Base-by-base conservation (phyloP, 1,140 invertebrate genomes). In the Hyles euphorbiae region DNA sequence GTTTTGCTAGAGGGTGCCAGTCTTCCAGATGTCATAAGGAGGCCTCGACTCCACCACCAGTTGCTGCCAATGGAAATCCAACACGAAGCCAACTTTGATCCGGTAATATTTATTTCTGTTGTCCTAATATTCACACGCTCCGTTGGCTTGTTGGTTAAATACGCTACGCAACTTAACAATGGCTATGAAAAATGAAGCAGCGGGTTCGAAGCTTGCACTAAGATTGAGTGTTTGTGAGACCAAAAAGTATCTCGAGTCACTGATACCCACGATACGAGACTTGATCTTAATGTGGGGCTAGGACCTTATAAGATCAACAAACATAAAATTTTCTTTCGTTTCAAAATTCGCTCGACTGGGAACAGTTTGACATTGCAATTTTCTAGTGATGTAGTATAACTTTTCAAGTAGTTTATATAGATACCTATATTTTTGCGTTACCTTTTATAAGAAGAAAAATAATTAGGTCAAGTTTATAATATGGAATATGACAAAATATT, bases 1-100 rank as follows among this genome's bases (percentile, higher is more conserved):
- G 91, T 93, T 61, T 84, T 98, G 1, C 93, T 95, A 89, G 92
- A 97, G 68, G 91, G 90, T 1, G 88, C 93, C 32, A 89, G 93
- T 46, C 90, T 99, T 0, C 94, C 96, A 69, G 89, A 95, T 73
- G 95, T 97, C 0, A 92, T 99, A 4, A 95, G 97, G 78, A 90
- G 92, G 0, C 92, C 94, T 2, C 91, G 98, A 58, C 84, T 99
- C 50, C 98, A 99, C 88, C 98, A 99, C 87, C 98, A 99, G 77
- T 89, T 99, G 2, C 91, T 93, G 54, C 98, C 98, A 0, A 96
- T 98, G 92, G 74, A 91, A 51, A 70, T 98, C 0, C 81, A 91
- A 45, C 95, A 97, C 76, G 98, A 99, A 83, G 84, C 87, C 12
- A 92, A 79, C 51, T 88, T 90, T 56, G 68, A 87, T 63, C 36